Evolutionary conservation across 2,888 invertebrate species (phyloP).

Genomic region (Acrobasis suavella): DNA sequence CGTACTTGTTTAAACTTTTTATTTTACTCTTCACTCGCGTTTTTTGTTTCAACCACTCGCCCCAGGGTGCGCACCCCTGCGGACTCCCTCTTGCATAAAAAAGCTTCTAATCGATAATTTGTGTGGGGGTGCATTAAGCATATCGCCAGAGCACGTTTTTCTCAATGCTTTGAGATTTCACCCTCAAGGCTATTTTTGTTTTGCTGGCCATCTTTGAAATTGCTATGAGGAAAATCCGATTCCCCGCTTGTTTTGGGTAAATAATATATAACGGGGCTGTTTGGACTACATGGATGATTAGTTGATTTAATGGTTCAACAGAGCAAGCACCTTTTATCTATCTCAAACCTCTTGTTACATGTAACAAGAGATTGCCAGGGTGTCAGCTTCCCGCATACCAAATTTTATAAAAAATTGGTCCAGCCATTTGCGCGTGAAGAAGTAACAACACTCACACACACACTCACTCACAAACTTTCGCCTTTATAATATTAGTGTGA

Average conservation of each 20-base stretch:
- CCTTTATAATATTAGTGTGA: no score
- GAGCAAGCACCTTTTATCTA: background rate
- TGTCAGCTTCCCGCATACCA: no score
- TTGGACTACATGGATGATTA: conserved; percentile 16
- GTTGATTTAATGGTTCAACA: conserved; percentile 5
- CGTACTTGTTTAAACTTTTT: conserved; percentile 82
- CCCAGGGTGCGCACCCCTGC: conserved; percentile 72
- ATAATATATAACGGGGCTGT: conserved; percentile 17
- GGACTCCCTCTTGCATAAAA: conserved; percentile 82
- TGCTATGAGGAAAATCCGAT: conserved; percentile 53
- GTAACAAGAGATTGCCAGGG: no score
- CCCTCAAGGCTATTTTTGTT: conserved; percentile 76
- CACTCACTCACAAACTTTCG: no score
- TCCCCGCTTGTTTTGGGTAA: conserved; percentile 41
- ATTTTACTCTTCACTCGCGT: conserved; percentile 80
- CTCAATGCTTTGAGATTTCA: conserved; percentile 76
- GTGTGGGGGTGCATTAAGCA: conserved; percentile 83
- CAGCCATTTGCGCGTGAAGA: no score
- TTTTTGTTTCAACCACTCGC: conserved; percentile 82
- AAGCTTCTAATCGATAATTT: conserved; percentile 83
- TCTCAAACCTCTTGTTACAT: background rate
- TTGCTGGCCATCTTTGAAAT: conserved; percentile 69
- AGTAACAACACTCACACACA: no score
- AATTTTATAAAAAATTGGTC: no score
- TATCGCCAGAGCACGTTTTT: conserved; percentile 78